Evolutionary conservation across 2,797 vertebrate species (phyloP).

Genomic region (Orestias chungarensis): DNA sequence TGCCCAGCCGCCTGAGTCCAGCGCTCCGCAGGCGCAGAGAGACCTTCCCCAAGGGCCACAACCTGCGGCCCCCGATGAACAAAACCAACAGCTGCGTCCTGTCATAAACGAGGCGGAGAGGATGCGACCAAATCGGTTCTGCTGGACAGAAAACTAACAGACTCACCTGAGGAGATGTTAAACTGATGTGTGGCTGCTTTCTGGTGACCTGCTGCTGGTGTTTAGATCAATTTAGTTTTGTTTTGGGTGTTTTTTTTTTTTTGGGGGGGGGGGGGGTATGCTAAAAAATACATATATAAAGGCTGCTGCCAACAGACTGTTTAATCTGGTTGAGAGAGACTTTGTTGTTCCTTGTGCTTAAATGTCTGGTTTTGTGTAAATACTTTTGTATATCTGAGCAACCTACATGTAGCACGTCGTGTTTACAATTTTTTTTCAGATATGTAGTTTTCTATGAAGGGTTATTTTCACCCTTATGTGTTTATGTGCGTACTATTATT

Average conservation of each 20-base stretch:
- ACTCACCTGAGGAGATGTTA: conserved; percentile 17
- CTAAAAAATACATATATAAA: no score
- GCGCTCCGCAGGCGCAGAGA: conserved; percentile 86
- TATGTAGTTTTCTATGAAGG: conserved; percentile 38
- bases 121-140: conserved; percentile 7
- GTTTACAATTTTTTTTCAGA: conserved; percentile 65
- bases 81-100: conserved; percentile 92
- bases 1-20: conserved; percentile 87
- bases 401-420: conserved; percentile 54
- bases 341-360: conserved; percentile 35
- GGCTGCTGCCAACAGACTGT: conserved; percentile 34
- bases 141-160: conserved; percentile 32
- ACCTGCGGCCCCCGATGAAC: conserved; percentile 88
- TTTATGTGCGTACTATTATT: conserved; percentile 34
- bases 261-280: no score
- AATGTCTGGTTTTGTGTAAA: conserved; percentile 25
- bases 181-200: conserved; percentile 53
- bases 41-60: conserved; percentile 85
- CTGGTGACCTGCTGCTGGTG: conserved; percentile 61
- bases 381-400: conserved; percentile 24
- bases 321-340: conserved; percentile 19
- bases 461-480: conserved; percentile 23
- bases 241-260: no score
- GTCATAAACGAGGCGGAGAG: conserved; percentile 74
- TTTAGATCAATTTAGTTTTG: conserved; percentile 67